phyloP scores from a whole-genome alignment of 2,113 vertebrate genomes.

The Ochotona princeps region DNA sequence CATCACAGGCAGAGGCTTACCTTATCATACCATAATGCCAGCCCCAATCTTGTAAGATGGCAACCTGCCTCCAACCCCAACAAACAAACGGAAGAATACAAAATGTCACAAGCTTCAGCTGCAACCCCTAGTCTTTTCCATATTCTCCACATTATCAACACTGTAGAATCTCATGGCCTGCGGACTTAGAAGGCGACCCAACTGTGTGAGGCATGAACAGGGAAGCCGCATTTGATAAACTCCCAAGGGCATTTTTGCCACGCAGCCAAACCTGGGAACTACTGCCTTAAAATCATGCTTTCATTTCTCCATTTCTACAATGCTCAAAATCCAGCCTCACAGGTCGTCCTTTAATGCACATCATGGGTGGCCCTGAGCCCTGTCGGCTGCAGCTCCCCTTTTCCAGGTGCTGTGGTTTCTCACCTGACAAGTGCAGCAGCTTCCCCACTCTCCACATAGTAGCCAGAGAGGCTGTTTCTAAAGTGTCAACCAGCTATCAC shows the following conservation, averaged over 20 bases:
- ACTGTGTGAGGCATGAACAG: background rate
- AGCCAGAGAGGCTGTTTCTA: background rate
- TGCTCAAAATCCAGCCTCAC: background rate
- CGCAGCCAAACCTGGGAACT: background rate
- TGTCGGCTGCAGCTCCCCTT: background rate
- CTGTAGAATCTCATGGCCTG: background rate
- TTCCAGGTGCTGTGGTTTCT: background rate
- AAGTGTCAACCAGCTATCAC: background rate
- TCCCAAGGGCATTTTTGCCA: background rate
- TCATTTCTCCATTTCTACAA: background rate
- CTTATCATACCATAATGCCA: too few species aligned
- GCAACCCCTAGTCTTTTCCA: background rate
- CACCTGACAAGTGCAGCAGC: background rate
- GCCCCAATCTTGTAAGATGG: too few species aligned
- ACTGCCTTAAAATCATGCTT: background rate
- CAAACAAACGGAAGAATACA: too few species aligned
- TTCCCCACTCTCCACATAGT: background rate
- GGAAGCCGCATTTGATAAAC: background rate
- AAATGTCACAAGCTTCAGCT: background rate
- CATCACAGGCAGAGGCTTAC: too few species aligned
- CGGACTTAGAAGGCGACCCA: background rate
- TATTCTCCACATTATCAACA: background rate
- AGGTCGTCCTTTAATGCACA: background rate
- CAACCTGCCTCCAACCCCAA: too few species aligned
- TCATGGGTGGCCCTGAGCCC: background rate